phyloP scores from a whole-genome alignment of 2,113 vertebrate species.

The Planiliza haematocheilus region DNA sequence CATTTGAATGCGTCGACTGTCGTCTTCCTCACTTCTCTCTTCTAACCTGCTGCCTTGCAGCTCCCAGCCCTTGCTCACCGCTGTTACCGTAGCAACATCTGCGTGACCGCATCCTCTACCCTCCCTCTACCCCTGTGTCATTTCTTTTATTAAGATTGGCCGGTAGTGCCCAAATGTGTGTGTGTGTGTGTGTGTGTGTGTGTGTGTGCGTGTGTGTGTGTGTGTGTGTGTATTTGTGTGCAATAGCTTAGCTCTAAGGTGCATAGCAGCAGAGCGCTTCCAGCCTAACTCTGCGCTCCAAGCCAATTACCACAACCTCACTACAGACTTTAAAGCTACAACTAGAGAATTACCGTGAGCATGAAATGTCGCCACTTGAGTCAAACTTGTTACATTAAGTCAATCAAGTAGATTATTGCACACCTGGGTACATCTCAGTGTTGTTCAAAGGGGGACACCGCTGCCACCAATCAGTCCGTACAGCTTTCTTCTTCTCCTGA shows the following conservation, averaged over 20 bases:
- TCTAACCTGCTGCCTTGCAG: conserved; percentile 75
- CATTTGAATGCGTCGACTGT: conserved; percentile 75
- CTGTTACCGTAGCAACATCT: conserved; percentile 82
- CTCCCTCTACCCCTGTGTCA: conserved; percentile 49
- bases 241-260: background rate
- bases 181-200: conserved; percentile 17
- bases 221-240: conserved; percentile 21
- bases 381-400: conserved; percentile 58
- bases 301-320: conserved; percentile 64
- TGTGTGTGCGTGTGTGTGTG: conserved; percentile 24
- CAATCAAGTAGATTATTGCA: conserved; percentile 58
- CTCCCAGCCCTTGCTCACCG: conserved; percentile 53
- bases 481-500: background rate
- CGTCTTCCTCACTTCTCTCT: conserved; percentile 63
- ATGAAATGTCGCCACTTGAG: conserved; percentile 54
- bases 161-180: conserved; percentile 35
- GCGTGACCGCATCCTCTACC: conserved; percentile 54
- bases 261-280: conserved; percentile 46
- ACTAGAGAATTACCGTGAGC: conserved; percentile 49
- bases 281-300: conserved; percentile 38
- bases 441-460: conserved; percentile 28
- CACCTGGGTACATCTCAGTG: conserved; percentile 52
- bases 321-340: conserved; percentile 44
- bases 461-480: background rate
- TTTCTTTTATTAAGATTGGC: conserved; percentile 79